Base-by-base conservation (phyloP, 2,113 vertebrate genomes). In the Motacilla tschutschensis region DNA sequence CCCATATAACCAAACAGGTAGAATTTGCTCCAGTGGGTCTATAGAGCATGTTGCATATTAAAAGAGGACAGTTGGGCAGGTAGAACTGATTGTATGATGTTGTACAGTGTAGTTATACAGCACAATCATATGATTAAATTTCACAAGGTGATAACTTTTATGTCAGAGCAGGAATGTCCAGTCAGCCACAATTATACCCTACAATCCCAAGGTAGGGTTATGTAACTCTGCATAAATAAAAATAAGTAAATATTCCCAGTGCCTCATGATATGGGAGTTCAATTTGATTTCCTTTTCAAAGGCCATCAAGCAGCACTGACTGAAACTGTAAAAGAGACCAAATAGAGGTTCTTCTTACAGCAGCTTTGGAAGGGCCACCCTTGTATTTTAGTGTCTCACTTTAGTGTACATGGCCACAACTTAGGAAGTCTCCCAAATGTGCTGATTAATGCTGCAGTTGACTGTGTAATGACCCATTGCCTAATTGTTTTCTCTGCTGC, bases 351-450 rank as follows among this genome's bases (percentile, higher is more conserved):
- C 13, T 75, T 59, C 41, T 50, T 22, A 66, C 1, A 57, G 73
- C 28, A 58, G 14, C n/a, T 75, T 66, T 85, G 48, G 54, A 58
- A 63, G n/a, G 44, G 16, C 36, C 2, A 17, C 29, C n/a, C 14
- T 59, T 38, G 9, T 44, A 44, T 57, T 71, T 18, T 22, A 40
- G 38, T 26, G 17, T 31, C 18, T 66, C 48, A 35, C 31, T 57
- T 69, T 6, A 53, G 11, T 40, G 25, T n/a, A n/a, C 1, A 2
- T 21, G 25, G 24, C 8, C 16, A n/a, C 3, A 1, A 22, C 12
- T 74, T 29, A 24, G 14, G 33, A 66, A 66, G 14, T 35, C 12
- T 69, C 46, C 9, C 10, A 57, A 6, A 58, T 29, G 33, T 58
- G 19, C 35, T 70, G 35, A 22, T 38, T 43, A 65, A 55, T 57